Evolutionary conservation across 2,888 invertebrate species (phyloP), one percentile per base, ranked within the genome.

Genomic region (Ichneumoninae sp.): DNA sequence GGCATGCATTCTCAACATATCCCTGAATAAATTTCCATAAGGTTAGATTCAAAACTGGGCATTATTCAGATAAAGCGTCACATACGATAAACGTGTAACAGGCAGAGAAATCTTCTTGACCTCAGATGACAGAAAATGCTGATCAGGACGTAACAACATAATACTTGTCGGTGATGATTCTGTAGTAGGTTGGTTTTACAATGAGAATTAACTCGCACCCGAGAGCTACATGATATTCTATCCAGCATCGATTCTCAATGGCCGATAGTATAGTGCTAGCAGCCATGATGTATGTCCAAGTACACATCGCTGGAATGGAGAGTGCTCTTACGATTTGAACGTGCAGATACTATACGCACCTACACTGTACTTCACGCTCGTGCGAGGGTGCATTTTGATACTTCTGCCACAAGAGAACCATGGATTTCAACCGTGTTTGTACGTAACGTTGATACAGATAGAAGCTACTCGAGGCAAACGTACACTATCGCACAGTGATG

Each of bases 261-360:
- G 36, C 22, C 54, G 66, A 57, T 71, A 33, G 47, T 13, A 5
- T 26, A 33, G 54, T 33, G 47, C n/a, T 33, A 22, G 74, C 57
- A 54, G 30, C 69, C 50, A 75, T 40, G 62, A 70, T 33, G 66
- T 16, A 70, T 33, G 66, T 19, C 54, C 6, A 30, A 47, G 19
- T 52, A 30, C 30, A 13, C 68, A n/a, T 57, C n/a, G n/a, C 52
- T 30, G 54, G 22, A 54, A 62, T 71, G 76, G 26, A 76, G 30
- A 76, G 71, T 71, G 65, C 65, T 76, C 52, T 70, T 66, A 66
- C 71, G 36, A 66, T 65, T 44, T 57, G 57, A 26, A 70, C 19
- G 26, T 50, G 62, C 30, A 8, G 4, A 54, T 54, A 26, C n/a
- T 47, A 57, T 13, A 30, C 26, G 10, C 22, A 19, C 30, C 60